Percentiles rank a stretch among this genome's conserved stretches.
These are phyloP conservation scores for Amphipoea oculea DNA, from an alignment of 2,888 invertebrate species.

Conservation along the genomic window DNA sequence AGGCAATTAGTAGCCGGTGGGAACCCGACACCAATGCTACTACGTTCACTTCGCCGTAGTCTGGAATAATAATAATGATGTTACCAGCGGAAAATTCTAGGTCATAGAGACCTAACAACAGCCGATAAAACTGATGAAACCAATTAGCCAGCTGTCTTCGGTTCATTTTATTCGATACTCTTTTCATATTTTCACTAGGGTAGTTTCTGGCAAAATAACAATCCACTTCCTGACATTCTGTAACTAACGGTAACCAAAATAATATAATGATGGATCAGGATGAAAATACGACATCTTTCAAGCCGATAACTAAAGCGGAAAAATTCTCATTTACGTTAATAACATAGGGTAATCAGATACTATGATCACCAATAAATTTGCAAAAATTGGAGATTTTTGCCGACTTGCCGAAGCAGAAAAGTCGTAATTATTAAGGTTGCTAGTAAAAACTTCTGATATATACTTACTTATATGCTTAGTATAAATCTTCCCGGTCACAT, in stretches of 20 bases:
- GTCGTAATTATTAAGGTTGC: not conserved
- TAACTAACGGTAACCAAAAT: not conserved
- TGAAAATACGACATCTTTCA: not conserved
- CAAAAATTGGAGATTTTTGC: not conserved
- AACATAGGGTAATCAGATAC: not conserved
- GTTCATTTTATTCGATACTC: not conserved
- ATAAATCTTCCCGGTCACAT: slow-evolving; percentile 77
- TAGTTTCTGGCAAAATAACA: not conserved
- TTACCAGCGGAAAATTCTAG: not conserved
- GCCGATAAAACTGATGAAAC: not conserved
- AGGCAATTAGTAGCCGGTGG: slow-evolving; percentile 83
- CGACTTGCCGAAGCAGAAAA: not conserved
- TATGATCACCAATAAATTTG: not conserved
- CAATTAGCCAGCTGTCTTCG: not conserved
- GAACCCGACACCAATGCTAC: slow-evolving; percentile 83
- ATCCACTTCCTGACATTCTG: not conserved
- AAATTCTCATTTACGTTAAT: not conserved
- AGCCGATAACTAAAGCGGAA: not conserved
- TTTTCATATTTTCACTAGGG: not conserved
- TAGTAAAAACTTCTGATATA: not conserved
- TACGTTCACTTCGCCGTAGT: slow-evolving; percentile 88
- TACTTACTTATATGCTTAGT: slow-evolving; percentile 80
- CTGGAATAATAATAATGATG: slow-evolving; percentile 67
- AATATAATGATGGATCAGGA: not conserved
- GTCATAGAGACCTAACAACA: not conserved